These are phyloP conservation scores for Cossypha niveicapilla DNA, from an alignment of 2,797 vertebrate species.

Conservation along the genomic window DNA sequence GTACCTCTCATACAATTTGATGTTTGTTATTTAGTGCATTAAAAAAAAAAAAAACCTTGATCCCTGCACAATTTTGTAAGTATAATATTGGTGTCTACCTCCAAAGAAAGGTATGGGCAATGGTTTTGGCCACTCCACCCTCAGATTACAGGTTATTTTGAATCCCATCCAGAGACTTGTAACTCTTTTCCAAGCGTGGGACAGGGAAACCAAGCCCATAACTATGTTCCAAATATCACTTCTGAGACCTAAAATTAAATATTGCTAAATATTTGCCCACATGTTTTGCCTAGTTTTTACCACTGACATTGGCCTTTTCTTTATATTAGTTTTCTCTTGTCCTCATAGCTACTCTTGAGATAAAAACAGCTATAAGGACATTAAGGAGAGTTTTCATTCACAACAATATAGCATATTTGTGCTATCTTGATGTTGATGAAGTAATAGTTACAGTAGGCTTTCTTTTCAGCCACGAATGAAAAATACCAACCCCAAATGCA, in stretches of 20 bases:
- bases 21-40: neutral
- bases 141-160: neutral
- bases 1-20: neutral
- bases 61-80: neutral
- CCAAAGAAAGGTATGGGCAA: neutral
- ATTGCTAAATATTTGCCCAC: neutral
- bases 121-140: neutral
- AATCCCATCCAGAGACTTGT: neutral
- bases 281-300: neutral
- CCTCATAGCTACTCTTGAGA: neutral
- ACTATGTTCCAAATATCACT: neutral
- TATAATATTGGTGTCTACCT: neutral
- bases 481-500: neutral
- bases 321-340: constrained; percentile 2
- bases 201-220: neutral
- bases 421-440: neutral
- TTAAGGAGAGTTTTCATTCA: neutral
- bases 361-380: neutral
- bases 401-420: neutral
- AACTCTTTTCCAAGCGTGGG: neutral
- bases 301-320: neutral
- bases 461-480: neutral
- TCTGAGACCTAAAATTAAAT: neutral
- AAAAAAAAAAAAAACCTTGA: neutral
- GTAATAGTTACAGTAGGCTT: neutral